phyloP scores from a whole-genome alignment of 2,888 invertebrate species.

The Taphrorychus bicolor region DNA sequence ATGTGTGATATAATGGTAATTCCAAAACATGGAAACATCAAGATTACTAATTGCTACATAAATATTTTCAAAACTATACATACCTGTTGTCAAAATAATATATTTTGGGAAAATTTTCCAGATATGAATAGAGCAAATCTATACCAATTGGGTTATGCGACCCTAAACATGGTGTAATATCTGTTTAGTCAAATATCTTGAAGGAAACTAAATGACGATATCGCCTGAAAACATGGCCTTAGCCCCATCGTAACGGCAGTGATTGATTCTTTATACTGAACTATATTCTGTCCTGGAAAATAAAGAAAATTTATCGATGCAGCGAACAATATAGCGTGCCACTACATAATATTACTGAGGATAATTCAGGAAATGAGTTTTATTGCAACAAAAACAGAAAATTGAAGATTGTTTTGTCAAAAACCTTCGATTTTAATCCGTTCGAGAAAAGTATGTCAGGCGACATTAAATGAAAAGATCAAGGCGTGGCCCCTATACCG shows the following conservation, averaged over 20 bases:
- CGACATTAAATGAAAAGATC: not conserved
- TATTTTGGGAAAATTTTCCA: too few relatives aligned
- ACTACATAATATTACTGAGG: conserved; percentile 7
- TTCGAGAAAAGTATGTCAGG: not conserved
- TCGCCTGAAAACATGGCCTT: conserved; percentile 35
- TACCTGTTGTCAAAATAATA: too few relatives aligned
- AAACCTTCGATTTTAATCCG: not conserved
- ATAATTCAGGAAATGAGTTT: not conserved
- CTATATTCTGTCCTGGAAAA: conserved; percentile 29
- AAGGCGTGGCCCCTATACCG: not conserved
- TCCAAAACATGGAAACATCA: too few relatives aligned
- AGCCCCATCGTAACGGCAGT: conserved; percentile 20
- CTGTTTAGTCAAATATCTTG: too few relatives aligned
- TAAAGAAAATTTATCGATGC: conserved; percentile 38
- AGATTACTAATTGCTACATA: too few relatives aligned
- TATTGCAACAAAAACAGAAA: not conserved
- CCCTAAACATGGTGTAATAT: not conserved
- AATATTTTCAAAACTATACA: too few relatives aligned
- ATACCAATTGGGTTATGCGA: not conserved
- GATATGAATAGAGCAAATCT: too few relatives aligned
- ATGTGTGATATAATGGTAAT: too few relatives aligned
- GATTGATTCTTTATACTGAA: conserved; percentile 39
- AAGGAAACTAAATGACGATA: conserved; percentile 31
- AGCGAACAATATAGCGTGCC: conserved; percentile 25
- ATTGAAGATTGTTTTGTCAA: not conserved